Evolutionary conservation across 2,797 vertebrate species (phyloP).

Genomic region (Sus cebifrons): DNA sequence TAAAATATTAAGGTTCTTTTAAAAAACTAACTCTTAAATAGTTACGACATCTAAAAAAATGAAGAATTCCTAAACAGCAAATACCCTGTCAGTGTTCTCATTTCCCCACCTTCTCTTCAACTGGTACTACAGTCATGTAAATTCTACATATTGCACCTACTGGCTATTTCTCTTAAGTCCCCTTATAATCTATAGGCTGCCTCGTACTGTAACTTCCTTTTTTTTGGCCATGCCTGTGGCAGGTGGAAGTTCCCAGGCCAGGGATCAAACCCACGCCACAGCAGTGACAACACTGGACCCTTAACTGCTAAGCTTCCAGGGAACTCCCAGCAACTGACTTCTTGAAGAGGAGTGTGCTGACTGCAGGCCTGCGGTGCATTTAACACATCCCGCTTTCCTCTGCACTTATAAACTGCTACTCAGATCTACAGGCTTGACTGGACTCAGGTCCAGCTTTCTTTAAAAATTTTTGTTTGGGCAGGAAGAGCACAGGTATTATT

Average conservation of each 20-base stretch:
- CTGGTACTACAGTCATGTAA: neutral
- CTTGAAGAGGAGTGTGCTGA: neutral
- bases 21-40: slow-evolving; percentile 1
- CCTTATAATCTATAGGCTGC: neutral
- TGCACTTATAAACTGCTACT: neutral
- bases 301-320: no score
- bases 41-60: neutral
- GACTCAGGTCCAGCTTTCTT: neutral
- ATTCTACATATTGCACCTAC: neutral
- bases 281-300: no score
- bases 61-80: neutral
- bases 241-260: no score
- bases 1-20: neutral
- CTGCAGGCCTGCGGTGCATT: neutral
- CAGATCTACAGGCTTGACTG: neutral
- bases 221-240: no score
- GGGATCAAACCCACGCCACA: no score
- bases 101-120: neutral
- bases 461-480: neutral
- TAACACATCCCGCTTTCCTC: neutral
- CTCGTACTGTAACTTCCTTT: neutral
- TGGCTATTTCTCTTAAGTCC: neutral
- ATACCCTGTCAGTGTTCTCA: neutral
- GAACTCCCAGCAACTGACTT: neutral
- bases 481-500: neutral